Evolutionary conservation across 2,888 invertebrate genomes (phyloP), one percentile per base, ranked within the genome.

Genomic region (Oscheius myriophilus): DNA sequence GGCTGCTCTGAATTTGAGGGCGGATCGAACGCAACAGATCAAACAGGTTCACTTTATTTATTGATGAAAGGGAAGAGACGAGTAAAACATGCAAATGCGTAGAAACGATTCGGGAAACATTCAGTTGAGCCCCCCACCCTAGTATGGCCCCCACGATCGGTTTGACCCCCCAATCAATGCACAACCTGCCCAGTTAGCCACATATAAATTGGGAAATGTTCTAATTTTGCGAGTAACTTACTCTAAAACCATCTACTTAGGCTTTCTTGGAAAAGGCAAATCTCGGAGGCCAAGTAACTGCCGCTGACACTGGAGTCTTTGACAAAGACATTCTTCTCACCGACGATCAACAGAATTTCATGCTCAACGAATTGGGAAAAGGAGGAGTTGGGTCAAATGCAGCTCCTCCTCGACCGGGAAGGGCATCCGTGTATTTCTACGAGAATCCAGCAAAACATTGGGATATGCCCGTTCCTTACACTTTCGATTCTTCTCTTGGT

Each of bases 281-380:
- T 64, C 67, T 79, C 16, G 69, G 70, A 21, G 25, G 57, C 18
- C 45, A 18, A 80, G 78, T 84, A n/a, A 84, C 81, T 23, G 81
- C 85, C 2, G 80, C 73, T 16, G 82, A 85, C 59, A 81, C 84
- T 53, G 85, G 85, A 18, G 77, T 82, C 0, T 85, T 82, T 66
- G 84, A 85, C 54, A 73, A 79, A 11, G 85, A 85, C 68, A 69
- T 83, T 18, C 70, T 85, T 9, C 72, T 85, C 0, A 85, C 85
- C 0, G 81, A 82, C 58, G 57, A 70, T n/a, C 85, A 85, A 57
- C 76, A 84, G 9, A 82, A 85, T 46, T 74, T 78, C 33, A 57
- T 85, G 65, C 65, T 85, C 25, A 83, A 83, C 33, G 79, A 83
- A 57, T 67, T 85, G 26, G 79, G 81, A 53, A 76, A 81, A 71